A percentile compares a stretch with the other conserved stretches of the same genome.
Evolutionary conservation across 2,113 vertebrate species (phyloP).

Genomic region (Anguilla rostrata): DNA sequence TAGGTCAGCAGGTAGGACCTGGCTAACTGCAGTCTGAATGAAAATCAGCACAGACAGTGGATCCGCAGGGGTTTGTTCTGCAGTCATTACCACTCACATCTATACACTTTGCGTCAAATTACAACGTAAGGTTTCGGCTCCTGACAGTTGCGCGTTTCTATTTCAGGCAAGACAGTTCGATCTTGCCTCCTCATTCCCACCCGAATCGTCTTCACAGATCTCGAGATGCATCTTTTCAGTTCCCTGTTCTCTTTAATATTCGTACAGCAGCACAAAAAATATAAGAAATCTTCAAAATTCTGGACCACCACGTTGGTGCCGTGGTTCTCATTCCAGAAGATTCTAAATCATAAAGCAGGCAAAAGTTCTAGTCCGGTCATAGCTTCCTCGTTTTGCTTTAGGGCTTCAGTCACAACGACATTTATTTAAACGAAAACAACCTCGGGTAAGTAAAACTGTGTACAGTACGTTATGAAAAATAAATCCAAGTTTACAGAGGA

Average conservation of each 20-base stretch:
- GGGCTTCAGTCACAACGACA: constrained; percentile 5
- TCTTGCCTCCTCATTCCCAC: neutral
- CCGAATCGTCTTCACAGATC: neutral
- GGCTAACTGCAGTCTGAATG: neutral
- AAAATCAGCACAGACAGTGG: neutral
- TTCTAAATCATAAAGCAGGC: neutral
- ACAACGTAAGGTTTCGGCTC: neutral
- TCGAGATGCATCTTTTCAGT: neutral
- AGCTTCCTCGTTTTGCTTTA: neutral
- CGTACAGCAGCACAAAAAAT: neutral
- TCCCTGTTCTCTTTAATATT: neutral
- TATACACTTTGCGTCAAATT: neutral
- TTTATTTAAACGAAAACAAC: constrained; percentile 12
- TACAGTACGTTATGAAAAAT: constrained; percentile 33
- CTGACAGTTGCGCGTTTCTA: neutral
- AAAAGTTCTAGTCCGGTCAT: neutral
- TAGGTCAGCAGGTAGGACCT: neutral
- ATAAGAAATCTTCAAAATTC: neutral
- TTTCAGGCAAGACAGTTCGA: neutral
- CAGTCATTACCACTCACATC: neutral
- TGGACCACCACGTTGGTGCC: neutral
- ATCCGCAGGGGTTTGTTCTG: neutral
- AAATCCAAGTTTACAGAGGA: constrained; percentile 34
- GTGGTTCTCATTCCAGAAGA: neutral
- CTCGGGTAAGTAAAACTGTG: constrained; percentile 16